Conservation (phyloP, 2,888 invertebrate genomes). For the Schrankia costaestrigalis region DNA sequence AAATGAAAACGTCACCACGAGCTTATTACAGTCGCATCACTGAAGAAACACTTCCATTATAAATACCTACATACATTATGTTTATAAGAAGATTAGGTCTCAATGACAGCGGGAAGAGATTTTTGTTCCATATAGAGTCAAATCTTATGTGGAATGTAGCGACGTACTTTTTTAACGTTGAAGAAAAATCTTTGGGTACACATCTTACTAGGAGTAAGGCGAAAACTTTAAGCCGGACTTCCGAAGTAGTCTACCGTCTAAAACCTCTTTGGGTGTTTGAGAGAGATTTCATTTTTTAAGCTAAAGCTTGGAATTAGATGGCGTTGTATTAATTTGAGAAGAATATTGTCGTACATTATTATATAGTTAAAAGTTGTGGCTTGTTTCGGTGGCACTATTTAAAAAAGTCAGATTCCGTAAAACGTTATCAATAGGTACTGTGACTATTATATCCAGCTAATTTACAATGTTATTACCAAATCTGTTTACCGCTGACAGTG, state of each 20-base stretch:
- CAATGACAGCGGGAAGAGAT: slow-evolving; percentile 3
- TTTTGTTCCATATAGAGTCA: too few species aligned
- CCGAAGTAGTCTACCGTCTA: too few species aligned
- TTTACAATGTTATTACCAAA: background rate
- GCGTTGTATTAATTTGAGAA: background rate
- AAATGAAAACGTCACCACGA: slow-evolving; percentile 24
- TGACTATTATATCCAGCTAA: background rate
- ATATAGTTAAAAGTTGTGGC: too few species aligned
- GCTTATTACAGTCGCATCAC: slow-evolving; percentile 20
- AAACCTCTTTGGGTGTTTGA: too few species aligned
- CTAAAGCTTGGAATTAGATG: too few species aligned
- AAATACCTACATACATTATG: slow-evolving; percentile 26
- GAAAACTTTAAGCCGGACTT: too few species aligned
- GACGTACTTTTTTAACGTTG: background rate
- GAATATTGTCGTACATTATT: too few species aligned
- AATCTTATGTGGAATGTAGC: too few species aligned
- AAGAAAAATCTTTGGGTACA: background rate
- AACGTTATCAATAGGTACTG: background rate
- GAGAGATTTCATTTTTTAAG: too few species aligned
- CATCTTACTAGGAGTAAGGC: background rate
- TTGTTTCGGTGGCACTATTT: too few species aligned
- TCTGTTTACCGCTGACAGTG: slow-evolving; percentile 7
- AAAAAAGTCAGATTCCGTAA: too few species aligned
- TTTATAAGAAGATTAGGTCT: slow-evolving; percentile 9
- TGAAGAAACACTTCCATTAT: slow-evolving; percentile 24